phyloP scores from a whole-genome alignment of 2,113 vertebrate species.

The Bubo blakistoni region DNA sequence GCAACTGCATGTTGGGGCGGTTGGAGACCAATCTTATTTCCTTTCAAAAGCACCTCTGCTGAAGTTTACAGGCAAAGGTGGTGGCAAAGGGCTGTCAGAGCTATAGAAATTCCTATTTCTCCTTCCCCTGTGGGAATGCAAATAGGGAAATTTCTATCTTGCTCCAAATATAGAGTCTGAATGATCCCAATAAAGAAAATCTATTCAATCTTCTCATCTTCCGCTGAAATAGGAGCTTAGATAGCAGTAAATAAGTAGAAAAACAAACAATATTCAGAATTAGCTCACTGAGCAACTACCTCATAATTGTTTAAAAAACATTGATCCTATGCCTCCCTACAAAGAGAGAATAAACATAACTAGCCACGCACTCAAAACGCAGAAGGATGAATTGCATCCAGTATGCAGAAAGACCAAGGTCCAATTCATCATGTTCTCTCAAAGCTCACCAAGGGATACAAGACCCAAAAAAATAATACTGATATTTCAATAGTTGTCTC shows the following conservation, averaged over 20 bases:
- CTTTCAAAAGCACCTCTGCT: background rate
- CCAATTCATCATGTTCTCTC: background rate
- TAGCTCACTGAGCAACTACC: background rate
- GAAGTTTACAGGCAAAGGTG: background rate
- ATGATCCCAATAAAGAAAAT: background rate
- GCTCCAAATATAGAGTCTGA: background rate
- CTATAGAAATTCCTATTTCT: background rate
- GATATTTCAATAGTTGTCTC: background rate
- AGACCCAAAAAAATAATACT: background rate
- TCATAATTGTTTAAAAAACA: background rate
- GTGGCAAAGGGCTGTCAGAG: background rate
- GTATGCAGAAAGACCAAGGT: background rate
- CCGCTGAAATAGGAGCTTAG: background rate
- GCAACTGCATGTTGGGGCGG: background rate
- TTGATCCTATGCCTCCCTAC: background rate
- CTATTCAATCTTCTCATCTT: background rate
- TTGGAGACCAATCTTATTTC: background rate
- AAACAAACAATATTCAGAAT: background rate
- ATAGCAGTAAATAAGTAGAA: background rate
- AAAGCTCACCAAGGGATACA: background rate
- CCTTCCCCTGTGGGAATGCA: background rate
- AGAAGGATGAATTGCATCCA: background rate
- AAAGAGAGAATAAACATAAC: background rate
- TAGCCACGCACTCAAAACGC: background rate
- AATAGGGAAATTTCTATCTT: background rate